Evolutionary conservation across 2,797 vertebrate genomes (phyloP), one percentile per base, ranked within the genome.

Genomic region (Sebastes iracundus): DNA sequence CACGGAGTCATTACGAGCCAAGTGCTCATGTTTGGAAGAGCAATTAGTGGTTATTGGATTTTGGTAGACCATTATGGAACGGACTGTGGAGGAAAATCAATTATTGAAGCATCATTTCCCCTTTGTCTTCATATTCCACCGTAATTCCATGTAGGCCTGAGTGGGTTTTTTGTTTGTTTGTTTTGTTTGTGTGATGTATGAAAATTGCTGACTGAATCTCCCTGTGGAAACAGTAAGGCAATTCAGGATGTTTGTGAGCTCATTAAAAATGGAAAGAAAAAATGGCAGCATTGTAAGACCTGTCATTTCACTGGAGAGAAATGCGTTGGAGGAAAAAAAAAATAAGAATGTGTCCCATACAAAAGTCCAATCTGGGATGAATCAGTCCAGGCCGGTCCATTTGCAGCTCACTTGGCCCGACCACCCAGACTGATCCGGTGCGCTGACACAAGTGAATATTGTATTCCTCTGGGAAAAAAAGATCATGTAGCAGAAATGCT

Each of bases 191-290:
- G 77, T 82, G 80, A 78, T 88, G 86, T 87, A 81, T 79, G 82
- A 91, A 92, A 90, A 90, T 63, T 82, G 86, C 91, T 91, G 92
- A 93, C 90, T 86, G 73, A 33, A 70, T 80, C 67, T 79, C 72
- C 72, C 56, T 14, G 27, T 80, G 77, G 88, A 91, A 88, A 92
- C 85, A 81, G 77, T 70, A 35, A 75, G 67, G 82, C 82, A 63
- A 82, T 91, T 92, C 81, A 87, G 38, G 49, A n/a, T 75, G 87
- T 91, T 87, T 92, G 81, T 86, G 85, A 80, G 89, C 94, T 96
- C 94, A 94, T 95, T 95, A 95, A 93, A 95, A 90, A 80, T 64
- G 23, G 46, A 23, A n/a, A 5, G 14, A 71, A 38, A 74, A 88
- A 90, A 87, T 80, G 77, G 87, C 76, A 81, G 77, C 87, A 90